Conservation (phyloP, 2,888 invertebrate genomes). For the Nineta flava region DNA sequence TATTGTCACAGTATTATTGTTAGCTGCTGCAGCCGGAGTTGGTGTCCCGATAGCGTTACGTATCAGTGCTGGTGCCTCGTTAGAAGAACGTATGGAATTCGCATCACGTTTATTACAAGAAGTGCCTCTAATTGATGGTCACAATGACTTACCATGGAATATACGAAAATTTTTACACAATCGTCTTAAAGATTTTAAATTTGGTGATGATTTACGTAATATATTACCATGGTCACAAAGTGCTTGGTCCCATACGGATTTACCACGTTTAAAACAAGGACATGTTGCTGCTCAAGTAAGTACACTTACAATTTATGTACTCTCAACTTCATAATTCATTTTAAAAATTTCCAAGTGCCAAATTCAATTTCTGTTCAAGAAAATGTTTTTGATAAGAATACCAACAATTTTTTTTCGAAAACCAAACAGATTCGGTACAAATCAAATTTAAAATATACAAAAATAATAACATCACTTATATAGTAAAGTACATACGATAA, state of each 20-base stretch:
- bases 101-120: constrained; percentile 58
- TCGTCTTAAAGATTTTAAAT: constrained; percentile 67
- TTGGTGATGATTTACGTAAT: constrained; percentile 49
- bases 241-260: constrained; percentile 68
- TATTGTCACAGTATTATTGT: constrained; percentile 55
- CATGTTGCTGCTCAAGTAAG: constrained; percentile 64
- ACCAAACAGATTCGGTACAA: too few relatives aligned
- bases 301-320: constrained; percentile 3
- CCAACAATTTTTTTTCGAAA: too few relatives aligned
- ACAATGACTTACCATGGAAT: constrained; percentile 86
- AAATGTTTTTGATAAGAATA: too few relatives aligned
- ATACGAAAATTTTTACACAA: constrained; percentile 81
- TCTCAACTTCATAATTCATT: too few relatives aligned
- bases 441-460: too few relatives aligned
- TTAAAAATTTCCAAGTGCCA: too few relatives aligned
- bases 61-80: constrained; percentile 58
- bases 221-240: constrained; percentile 55
- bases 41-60: constrained; percentile 65
- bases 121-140: constrained; percentile 69
- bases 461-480: too few relatives aligned
- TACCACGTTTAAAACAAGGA: constrained; percentile 53
- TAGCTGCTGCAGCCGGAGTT: constrained; percentile 65
- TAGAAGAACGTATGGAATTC: constrained; percentile 58
- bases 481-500: too few relatives aligned
- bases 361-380: too few relatives aligned